A percentile compares a stretch with the other conserved stretches of the same genome.
Conservation (phyloP, 2,113 vertebrate genomes). For the Nestor notabilis region DNA sequence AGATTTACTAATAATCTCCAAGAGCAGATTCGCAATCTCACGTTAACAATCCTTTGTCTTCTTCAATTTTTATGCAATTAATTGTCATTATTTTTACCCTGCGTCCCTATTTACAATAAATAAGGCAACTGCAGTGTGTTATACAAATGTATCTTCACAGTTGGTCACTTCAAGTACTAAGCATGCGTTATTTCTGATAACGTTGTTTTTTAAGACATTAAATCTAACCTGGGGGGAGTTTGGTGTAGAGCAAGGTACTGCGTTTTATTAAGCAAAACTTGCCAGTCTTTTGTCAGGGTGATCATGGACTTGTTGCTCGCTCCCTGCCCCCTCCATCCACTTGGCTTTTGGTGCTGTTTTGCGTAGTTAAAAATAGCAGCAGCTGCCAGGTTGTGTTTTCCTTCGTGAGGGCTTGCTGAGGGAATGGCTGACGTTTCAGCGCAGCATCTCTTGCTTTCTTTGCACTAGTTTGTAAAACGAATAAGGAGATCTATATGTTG, state of each 20-base stretch:
- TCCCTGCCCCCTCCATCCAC: neutral
- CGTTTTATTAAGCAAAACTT: neutral
- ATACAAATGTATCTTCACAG: neutral
- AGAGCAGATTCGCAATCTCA: neutral
- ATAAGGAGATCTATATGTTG: neutral
- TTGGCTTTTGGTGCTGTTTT: neutral
- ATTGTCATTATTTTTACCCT: neutral
- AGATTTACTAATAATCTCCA: neutral
- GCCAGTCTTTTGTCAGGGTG: neutral
- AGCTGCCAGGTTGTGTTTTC: neutral
- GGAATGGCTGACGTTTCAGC: neutral
- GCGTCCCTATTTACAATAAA: neutral
- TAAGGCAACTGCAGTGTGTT: neutral
- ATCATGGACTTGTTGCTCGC: neutral
- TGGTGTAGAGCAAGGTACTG: neutral
- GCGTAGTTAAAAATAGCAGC: neutral
- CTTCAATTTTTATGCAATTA: neutral
- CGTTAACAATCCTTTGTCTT: neutral
- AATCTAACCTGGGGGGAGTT: neutral
- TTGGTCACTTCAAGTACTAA: neutral
- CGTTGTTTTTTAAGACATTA: neutral
- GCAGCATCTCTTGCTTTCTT: neutral
- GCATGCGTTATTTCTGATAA: neutral
- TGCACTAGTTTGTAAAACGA: neutral
- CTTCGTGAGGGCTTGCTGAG: neutral